Base-by-base conservation (phyloP, 2,113 vertebrate species). In the Calidris pygmaea region DNA sequence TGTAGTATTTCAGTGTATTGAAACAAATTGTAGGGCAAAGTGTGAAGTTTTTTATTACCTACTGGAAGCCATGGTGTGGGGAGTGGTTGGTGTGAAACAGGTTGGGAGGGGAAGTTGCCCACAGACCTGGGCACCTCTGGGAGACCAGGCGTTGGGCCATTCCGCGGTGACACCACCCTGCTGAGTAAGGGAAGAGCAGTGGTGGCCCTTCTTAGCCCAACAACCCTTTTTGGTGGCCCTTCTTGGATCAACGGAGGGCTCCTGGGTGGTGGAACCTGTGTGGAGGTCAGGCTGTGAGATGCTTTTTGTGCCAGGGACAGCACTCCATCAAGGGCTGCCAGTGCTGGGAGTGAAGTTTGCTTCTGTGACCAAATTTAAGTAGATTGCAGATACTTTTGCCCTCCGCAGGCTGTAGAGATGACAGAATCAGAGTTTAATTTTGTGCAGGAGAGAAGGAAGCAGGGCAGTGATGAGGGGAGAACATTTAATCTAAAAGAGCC, bases 61-160 rank as follows among this genome's bases (percentile, higher is more conserved):
- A 0, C 22, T 60, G 47, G 41, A 37, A 79, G 34, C 22, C 37
- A n/a, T 77, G 50, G 24, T 8, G 2, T 14, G 19, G 12, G 27
- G 2, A 55, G 26, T 35, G 53, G 43, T 41, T 20, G 4, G 1
- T 13, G 26, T 41, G 63, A 35, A 43, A 7, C 17, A 37, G 12
- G 47, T 26, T 4, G 4, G 50, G 34, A 91, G 6, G 22, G 10
- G 30, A 22, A 9, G 17, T 48, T 11, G 7, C 15, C 43, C 34
- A 23, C 27, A 35, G 34, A 19, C 27, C 26, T 14, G 6, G 26
- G 32, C n/a, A 23, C 26, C 45, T 59, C 26, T 73, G 55, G 20
- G n/a, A 47, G 9, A 7, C 2, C 7, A 15, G 0, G 0, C 3
- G 2, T n/a, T 0, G 1, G 16, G 55, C 77, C 0, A 0, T 52